Base-by-base conservation (phyloP, 37 sponge, comb jelly and placozoan genomes). In the Theonella swinhoei region DNA sequence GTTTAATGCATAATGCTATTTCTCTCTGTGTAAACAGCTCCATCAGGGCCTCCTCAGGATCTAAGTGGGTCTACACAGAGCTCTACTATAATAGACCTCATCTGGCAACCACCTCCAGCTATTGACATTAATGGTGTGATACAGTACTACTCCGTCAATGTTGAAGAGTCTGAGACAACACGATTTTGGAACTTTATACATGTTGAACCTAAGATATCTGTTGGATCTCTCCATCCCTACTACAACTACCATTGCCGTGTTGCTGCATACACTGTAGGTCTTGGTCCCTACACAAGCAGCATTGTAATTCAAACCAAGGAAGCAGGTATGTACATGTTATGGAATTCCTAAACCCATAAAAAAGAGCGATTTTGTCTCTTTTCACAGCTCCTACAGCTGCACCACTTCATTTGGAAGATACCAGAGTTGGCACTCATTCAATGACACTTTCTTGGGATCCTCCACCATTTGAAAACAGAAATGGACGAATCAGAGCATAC, bases 401-500 rank as follows among this genome's bases (percentile, higher is more conserved):
- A n/a, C 78, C 78, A 59, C 63, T 42, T 35, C 19, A 58, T 60
- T 1, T 77, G 29, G 34, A 26, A 24, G 28, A 29, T 14, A 33
- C 31, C 36, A 28, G 33, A 2, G 22, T 28, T 8, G 61, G 63
- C 64, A 26, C 75, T 40, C 23, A 29, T 29, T 29, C 42, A 26
- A n/a, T 42, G 2, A 38, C 43, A 26, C 28, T 75, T 29, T 29
- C 42, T 7, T 75, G 75, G 75, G 24, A n/a, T 20, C 75, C 75
- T 42, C 75, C 75, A 39, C 25, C 24, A 3, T 29, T 29, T 40
- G 40, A 36, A n/a, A 28, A 75, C 58, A 35, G 43, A n/a, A 75
- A 75, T 75, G 75, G 75, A 34, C 25, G 38, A 39, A 8, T 75
- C 40, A 75, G 75, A 75, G 43, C 2, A 29, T 75, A 75, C 58